Evolutionary conservation across 92 coral and sea anemone species (phyloP).

Genomic region (Zoanthus solanderi): DNA sequence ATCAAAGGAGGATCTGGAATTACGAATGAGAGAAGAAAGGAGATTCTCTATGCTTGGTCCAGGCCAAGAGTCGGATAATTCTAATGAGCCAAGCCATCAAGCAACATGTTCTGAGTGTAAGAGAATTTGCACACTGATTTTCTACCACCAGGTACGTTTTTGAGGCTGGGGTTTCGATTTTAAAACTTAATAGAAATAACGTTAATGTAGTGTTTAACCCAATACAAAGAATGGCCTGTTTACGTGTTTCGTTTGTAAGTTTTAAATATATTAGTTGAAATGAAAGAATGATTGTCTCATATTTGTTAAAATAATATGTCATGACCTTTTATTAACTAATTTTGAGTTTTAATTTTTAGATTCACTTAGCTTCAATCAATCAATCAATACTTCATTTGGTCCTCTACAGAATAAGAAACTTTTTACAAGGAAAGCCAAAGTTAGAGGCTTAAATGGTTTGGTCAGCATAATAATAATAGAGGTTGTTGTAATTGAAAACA

Average conservation of each 20-base stretch:
- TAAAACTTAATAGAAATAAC: neutral
- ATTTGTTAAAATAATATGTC: neutral
- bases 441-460: too few species aligned
- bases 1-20: conserved; percentile 33
- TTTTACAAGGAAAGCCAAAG: too few species aligned
- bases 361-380: too few species aligned
- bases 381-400: too few species aligned
- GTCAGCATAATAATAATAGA: too few species aligned
- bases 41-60: neutral
- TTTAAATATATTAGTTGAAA: neutral
- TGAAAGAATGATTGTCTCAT: conserved; percentile 32
- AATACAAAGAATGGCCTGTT: neutral
- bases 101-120: conserved; percentile 46
- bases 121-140: conserved; percentile 32
- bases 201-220: neutral
- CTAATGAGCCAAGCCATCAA: neutral
- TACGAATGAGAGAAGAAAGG: neutral
- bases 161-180: neutral
- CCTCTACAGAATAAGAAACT: too few species aligned
- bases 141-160: conserved; percentile 39
- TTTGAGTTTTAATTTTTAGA: too few species aligned
- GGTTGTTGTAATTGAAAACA: too few species aligned
- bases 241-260: neutral
- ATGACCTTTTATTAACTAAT: neutral
- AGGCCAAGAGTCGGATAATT: neutral